These are phyloP conservation scores for Agrotis segetum DNA, from an alignment of 2,888 invertebrate species.

Conservation along the genomic window DNA sequence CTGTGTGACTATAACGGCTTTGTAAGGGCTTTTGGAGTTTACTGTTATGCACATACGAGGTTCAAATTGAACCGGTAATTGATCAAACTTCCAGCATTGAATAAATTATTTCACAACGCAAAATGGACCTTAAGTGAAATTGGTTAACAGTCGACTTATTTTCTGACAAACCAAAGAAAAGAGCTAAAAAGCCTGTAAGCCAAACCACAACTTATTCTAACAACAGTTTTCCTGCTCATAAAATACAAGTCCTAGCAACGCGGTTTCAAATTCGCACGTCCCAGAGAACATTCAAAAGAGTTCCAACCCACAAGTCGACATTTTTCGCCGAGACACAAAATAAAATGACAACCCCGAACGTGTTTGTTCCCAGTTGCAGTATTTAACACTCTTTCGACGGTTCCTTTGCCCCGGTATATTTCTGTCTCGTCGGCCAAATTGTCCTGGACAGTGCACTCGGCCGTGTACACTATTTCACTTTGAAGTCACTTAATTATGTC, in stretches of 20 bases:
- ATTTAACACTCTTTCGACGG: slow-evolving; percentile 68
- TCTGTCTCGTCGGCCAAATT: slow-evolving; percentile 77
- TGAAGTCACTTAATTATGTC: slow-evolving; percentile 81
- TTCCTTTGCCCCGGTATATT: slow-evolving; percentile 71
- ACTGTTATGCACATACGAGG: not conserved
- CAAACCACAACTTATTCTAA: not conserved
- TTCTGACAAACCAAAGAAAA: not conserved
- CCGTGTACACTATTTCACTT: slow-evolving; percentile 74
- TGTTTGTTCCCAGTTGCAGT: slow-evolving; percentile 62
- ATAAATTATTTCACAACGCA: not conserved
- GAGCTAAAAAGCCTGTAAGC: not conserved
- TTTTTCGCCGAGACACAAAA: slow-evolving; percentile 60
- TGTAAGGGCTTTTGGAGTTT: slow-evolving; percentile 22
- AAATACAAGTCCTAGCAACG: slow-evolving; percentile 14
- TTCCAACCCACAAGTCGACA: slow-evolving; percentile 36
- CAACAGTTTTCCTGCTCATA: slow-evolving; percentile 10
- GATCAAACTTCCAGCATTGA: not conserved
- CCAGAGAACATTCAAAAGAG: slow-evolving; percentile 53
- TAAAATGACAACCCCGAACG: slow-evolving; percentile 63
- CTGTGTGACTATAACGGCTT: slow-evolving; percentile 24
- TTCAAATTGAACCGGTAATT: slow-evolving; percentile 10
- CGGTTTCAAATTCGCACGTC: slow-evolving; percentile 44
- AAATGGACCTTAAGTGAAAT: not conserved
- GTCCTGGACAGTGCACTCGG: slow-evolving; percentile 75
- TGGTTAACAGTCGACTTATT: not conserved